Evolutionary conservation across 1,140 invertebrate genomes (phyloP).

Genomic region (Nephila pilipes): DNA sequence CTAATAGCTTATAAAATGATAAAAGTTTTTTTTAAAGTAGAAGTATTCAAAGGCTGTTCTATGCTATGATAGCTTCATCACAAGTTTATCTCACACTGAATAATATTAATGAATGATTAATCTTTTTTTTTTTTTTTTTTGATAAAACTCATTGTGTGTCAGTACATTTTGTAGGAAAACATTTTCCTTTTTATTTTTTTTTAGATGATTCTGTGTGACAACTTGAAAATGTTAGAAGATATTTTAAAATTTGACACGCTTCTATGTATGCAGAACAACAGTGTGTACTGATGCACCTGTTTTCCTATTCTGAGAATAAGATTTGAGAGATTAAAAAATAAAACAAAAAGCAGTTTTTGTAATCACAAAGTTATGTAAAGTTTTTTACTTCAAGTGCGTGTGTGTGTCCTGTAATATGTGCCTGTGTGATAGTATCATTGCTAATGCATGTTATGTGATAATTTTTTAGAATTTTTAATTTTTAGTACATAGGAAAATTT

Average conservation of each 20-base stretch:
- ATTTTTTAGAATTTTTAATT: not conserved
- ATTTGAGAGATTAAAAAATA: slow-evolving; percentile 45
- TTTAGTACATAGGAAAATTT: not conserved
- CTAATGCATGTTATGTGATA: slow-evolving; percentile 17
- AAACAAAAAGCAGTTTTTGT: slow-evolving; percentile 48
- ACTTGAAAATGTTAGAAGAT: slow-evolving; percentile 62
- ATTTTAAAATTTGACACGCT: slow-evolving; percentile 74
- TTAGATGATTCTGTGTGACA: slow-evolving; percentile 77
- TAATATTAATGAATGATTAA: no score
- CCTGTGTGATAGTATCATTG: slow-evolving; percentile 26
- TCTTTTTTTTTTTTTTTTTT: not conserved
- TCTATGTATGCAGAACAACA: slow-evolving; percentile 55
- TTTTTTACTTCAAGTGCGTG: slow-evolving; percentile 61
- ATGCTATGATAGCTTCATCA: no score
- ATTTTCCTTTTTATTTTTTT: slow-evolving; percentile 21
- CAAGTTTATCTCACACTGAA: no score
- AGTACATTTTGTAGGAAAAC: not conserved
- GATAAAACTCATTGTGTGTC: not conserved
- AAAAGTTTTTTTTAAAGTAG: no score
- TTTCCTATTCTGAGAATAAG: slow-evolving; percentile 42
- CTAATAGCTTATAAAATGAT: no score
- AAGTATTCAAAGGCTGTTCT: no score
- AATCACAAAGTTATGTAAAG: slow-evolving; percentile 55
- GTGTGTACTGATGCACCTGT: slow-evolving; percentile 50
- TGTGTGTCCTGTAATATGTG: slow-evolving; percentile 36